Evolutionary conservation across 1,140 invertebrate genomes (phyloP).

Genomic region (Sesamia nonagrioides): DNA sequence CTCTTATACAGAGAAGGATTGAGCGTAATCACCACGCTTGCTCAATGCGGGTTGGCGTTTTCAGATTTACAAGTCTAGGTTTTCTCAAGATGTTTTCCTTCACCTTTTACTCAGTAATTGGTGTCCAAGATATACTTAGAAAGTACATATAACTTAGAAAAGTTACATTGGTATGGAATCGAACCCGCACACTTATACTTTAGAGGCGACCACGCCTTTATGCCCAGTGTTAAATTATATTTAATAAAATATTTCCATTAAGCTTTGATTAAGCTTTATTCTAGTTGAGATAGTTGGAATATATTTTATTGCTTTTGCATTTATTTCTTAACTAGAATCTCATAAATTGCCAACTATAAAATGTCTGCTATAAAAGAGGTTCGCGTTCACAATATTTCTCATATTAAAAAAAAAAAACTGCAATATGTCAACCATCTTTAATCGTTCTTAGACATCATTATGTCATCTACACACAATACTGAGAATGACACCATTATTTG

Average conservation of each 20-base stretch:
- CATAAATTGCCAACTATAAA: neutral
- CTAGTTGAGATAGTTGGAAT: neutral
- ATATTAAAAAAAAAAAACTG: too few relatives aligned
- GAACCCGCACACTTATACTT: too few relatives aligned
- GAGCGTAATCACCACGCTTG: too few relatives aligned
- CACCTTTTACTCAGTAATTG: too few relatives aligned
- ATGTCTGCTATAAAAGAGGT: neutral
- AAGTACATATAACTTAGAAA: too few relatives aligned
- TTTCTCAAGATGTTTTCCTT: too few relatives aligned
- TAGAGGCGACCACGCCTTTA: too few relatives aligned
- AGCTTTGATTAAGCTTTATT: neutral
- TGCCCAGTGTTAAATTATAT: neutral
- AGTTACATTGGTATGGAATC: too few relatives aligned
- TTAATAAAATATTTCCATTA: conserved; percentile 1
- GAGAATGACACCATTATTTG: conserved; percentile 28
- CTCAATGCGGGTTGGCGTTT: too few relatives aligned
- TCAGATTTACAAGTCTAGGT: too few relatives aligned
- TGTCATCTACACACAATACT: conserved; percentile 34
- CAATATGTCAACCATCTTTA: neutral
- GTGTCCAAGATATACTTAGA: too few relatives aligned
- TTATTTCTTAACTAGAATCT: neutral
- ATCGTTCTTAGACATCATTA: neutral
- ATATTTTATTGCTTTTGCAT: conserved; percentile 19
- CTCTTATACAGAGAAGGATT: too few relatives aligned
- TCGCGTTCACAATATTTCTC: neutral